Evolutionary conservation across 2,113 vertebrate species (phyloP), one percentile per base, ranked within the genome.

Genomic region (Nothoprocta pentlandii): DNA sequence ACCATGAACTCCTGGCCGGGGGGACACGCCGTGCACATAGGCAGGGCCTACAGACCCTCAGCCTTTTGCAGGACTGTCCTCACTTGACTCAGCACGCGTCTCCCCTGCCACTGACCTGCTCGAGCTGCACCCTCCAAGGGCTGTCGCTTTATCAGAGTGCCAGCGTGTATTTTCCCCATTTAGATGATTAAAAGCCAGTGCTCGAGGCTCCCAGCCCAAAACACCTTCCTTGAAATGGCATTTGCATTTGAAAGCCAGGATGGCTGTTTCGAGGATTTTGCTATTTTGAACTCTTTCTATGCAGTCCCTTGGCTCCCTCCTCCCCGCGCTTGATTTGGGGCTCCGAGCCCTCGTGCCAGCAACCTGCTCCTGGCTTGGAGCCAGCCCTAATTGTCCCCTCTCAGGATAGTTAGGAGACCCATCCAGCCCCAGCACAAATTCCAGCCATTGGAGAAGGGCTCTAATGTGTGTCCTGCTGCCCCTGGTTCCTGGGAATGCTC

Each of bases 241-340:
- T 96, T 96, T 94, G 95, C 89, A 85, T 87, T 92, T 94, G 95
- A 95, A 96, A 96, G 84, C 69, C 80, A 70, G 58, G 64, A 12
- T 83, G 69, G 87, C 82, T 70, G 30, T 95, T 94, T n/a, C 88
- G 56, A 85, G 74, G 74, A 90, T 74, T 67, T 91, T 1, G 3
- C 74, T 89, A 17, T 54, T 64, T 86, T 76, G 46, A 28, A 51
- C 73, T 75, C 36, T 85, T 89, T 81, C 68, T 84, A 61, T 41
- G 12, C 64, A 77, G 44, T 47, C 59, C 89, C 71, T 64, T 86
- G 73, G 73, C 87, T 86, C 53, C 4, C 0, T 80, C 67, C 87
- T 89, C 32, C 7, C 34, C 28, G 51, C 13, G 53, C 87, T 83
- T 83, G 87, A 94, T 71, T 78, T 63, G 62, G 83, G 75, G 68